Conservation (phyloP, 2,797 vertebrate species). For the Diplodus sargus region DNA sequence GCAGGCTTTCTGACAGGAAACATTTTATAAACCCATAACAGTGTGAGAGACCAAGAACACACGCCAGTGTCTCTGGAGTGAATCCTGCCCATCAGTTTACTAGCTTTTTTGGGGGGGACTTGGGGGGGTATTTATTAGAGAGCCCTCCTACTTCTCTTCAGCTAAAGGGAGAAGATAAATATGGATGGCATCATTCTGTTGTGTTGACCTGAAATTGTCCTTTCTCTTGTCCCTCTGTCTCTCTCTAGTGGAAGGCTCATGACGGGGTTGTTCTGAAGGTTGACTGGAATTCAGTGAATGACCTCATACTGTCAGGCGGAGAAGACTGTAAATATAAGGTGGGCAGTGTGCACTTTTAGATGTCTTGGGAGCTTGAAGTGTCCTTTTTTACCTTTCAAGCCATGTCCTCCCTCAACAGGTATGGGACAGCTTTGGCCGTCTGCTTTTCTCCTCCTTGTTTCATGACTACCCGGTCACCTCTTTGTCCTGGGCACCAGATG, state of each 20-base stretch:
- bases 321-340: constrained; percentile 99
- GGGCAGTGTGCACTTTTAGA: constrained; percentile 25
- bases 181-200: constrained; percentile 7
- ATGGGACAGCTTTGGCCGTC: constrained; percentile 94
- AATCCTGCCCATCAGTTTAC: background rate
- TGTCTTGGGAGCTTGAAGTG: background rate
- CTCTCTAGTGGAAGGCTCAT: constrained; percentile 96
- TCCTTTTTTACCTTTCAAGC: constrained; percentile 12
- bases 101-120: background rate
- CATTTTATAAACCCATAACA: constrained; percentile 11
- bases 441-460: constrained; percentile 87
- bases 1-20: constrained; percentile 14
- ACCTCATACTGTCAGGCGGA: constrained; percentile 93
- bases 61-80: background rate
- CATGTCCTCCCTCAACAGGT: constrained; percentile 83
- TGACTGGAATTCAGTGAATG: constrained; percentile 97
- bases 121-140: background rate
- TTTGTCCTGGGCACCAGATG: constrained; percentile 93
- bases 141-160: background rate
- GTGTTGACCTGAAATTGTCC: background rate
- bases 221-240: constrained; percentile 36
- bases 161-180: background rate
- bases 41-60: constrained; percentile 4
- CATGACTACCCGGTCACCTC: constrained; percentile 94
- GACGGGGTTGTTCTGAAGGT: constrained; percentile 95